Conservation (phyloP, 1,140 invertebrate species). For the Ruditapes philippinarum region DNA sequence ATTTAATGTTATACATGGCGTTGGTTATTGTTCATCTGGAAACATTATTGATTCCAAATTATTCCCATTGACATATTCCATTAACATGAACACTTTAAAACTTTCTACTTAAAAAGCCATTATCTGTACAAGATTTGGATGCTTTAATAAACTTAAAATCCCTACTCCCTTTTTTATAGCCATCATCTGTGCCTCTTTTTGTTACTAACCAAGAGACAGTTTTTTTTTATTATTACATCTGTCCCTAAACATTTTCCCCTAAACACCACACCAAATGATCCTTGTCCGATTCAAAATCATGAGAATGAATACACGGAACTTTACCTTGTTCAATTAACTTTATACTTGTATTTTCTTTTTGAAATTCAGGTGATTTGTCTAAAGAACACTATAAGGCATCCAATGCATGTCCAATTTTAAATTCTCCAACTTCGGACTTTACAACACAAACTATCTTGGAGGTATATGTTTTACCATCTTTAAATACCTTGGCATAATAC, state of each 20-base stretch:
- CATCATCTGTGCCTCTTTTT: neutral
- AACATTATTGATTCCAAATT: neutral
- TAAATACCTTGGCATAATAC: too few relatives aligned
- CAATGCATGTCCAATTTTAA: too few relatives aligned
- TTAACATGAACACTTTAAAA: neutral
- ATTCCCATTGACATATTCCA: neutral
- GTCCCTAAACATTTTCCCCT: conserved; percentile 48
- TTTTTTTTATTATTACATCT: conserved; percentile 46
- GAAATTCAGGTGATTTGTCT: too few relatives aligned
- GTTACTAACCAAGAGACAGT: neutral
- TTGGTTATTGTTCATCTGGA: neutral
- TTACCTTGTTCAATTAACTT: too few relatives aligned
- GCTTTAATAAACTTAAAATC: neutral
- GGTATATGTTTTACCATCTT: too few relatives aligned
- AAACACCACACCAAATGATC: conserved; percentile 48
- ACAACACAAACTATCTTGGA: too few relatives aligned
- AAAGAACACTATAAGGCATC: too few relatives aligned
- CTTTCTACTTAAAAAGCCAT: neutral
- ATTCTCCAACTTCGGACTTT: too few relatives aligned
- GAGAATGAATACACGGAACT: conserved; percentile 63
- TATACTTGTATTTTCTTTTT: too few relatives aligned
- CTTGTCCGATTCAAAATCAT: conserved; percentile 57
- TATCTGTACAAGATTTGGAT: neutral
- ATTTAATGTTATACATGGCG: too few relatives aligned
- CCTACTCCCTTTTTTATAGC: conserved; percentile 43